Percentiles rank a stretch among this genome's conserved stretches.
Evolutionary conservation across 2,888 invertebrate genomes (phyloP).

Genomic region (Linnaemya vulpina): DNA sequence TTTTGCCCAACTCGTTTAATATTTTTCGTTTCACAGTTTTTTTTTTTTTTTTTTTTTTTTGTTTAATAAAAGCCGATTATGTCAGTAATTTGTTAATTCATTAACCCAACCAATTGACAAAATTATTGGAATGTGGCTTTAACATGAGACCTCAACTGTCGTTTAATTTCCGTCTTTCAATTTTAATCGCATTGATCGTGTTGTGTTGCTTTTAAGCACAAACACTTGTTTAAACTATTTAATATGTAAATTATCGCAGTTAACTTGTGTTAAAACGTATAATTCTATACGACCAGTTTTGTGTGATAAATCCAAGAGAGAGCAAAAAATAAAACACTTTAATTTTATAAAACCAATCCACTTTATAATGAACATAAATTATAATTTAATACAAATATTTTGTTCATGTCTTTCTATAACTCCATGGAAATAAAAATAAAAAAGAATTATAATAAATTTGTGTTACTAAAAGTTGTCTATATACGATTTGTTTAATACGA

Average conservation of each 20-base stretch:
- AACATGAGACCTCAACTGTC: background rate
- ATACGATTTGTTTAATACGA: conserved; percentile 6
- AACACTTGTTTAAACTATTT: conserved; percentile 62
- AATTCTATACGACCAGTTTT: background rate
- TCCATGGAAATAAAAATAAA: conserved; percentile 2
- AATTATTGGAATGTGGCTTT: conserved; percentile 25
- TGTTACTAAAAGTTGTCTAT: conserved; percentile 35
- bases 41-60: background rate
- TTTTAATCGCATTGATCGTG: background rate
- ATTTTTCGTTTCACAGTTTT: background rate
- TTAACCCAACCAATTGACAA: conserved; percentile 5
- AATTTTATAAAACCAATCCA: conserved; percentile 29
- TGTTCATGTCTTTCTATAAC: conserved; percentile 24
- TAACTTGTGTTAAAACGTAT: conserved; percentile 11
- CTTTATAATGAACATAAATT: conserved; percentile 55
- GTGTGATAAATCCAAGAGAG: conserved; percentile 16
- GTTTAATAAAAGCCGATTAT: conserved; percentile 3
- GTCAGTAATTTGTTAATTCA: conserved; percentile 32
- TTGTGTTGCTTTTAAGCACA: conserved; percentile 13
- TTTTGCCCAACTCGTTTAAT: background rate
- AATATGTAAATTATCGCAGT: conserved; percentile 45
- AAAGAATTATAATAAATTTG: too few relatives aligned
- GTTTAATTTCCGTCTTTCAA: conserved; percentile 21
- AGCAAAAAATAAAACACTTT: conserved; percentile 16
- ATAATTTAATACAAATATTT: conserved; percentile 31